These are phyloP conservation scores for Enteromius anoplus DNA, from an alignment of 2,797 vertebrate species.

Conservation along the genomic window DNA sequence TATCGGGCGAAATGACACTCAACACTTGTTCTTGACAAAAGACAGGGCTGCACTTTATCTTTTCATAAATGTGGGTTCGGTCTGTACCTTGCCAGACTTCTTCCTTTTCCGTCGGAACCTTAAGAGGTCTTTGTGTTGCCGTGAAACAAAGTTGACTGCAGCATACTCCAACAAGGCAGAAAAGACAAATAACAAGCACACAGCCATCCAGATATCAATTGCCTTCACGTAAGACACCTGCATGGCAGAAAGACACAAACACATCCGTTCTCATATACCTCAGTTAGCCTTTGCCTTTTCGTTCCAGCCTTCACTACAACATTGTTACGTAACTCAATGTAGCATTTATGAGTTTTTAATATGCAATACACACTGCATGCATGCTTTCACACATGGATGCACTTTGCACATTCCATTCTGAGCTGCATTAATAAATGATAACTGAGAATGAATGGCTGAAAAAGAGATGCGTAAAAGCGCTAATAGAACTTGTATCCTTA, in stretches of 20 bases:
- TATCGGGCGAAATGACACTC: background rate
- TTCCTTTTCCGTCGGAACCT: constrained; percentile 85
- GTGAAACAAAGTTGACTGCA: constrained; percentile 96
- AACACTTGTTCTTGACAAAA: background rate
- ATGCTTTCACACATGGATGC: constrained; percentile 35
- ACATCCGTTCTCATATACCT: constrained; percentile 38
- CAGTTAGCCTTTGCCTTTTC: background rate
- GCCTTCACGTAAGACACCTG: constrained; percentile 98
- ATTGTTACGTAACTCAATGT: constrained; percentile 45
- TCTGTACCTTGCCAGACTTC: constrained; percentile 85
- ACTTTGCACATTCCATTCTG: constrained; percentile 38
- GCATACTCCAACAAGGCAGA: constrained; percentile 95
- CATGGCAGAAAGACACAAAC: constrained; percentile 25
- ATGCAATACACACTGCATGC: constrained; percentile 64
- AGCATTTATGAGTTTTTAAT: constrained; percentile 61
- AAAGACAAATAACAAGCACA: constrained; percentile 96
- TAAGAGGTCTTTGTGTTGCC: constrained; percentile 95
- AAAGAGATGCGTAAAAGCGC: background rate
- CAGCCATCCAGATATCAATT: constrained; percentile 99
- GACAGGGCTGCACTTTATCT: background rate
- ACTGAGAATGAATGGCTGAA: constrained; percentile 33
- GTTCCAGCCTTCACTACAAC: background rate
- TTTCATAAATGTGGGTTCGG: background rate
- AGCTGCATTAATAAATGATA: constrained; percentile 40
- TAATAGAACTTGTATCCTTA: background rate